Evolutionary conservation across 2,113 vertebrate genomes (phyloP), one percentile per base, ranked within the genome.

Genomic region (Sakesphorus luctuosus): DNA sequence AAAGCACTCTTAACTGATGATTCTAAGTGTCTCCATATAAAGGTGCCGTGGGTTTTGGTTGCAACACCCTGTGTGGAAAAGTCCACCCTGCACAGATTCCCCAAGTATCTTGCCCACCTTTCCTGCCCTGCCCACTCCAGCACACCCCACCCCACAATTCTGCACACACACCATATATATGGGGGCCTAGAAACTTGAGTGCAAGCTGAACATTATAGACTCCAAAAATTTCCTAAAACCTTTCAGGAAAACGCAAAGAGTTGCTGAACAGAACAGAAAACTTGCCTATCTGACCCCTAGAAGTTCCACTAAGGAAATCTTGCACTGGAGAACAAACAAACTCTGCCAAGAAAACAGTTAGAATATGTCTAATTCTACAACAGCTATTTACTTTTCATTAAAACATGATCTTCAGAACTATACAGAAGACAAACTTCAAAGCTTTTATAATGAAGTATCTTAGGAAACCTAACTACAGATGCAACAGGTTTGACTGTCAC

Each of bases 91-190:
- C 44, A 55, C 19, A 49, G 24, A 33, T n/a, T 59, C 33, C 56
- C 23, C 36, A 76, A 21, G 12, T 25, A 56, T 47, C 44, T 79
- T 21, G 7, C 9, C 43, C 61, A 35, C 26, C 6, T 29, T 26
- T 36, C 29, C 13, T 36, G 50, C 50, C 63, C 44, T 59, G n/a
- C 43, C 59, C 46, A 33, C 23, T 58, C 80, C 55, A 81, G 73
- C 29, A 29, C 1, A 63, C 4, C 13, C 17, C 24, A 9, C 44
- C 44, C 6, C 1, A 1, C 16, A 72, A 2, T 40, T 50, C 31
- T 33, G 16, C 12, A 44, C 16, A 44, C 16, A 18, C 29, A 36
- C 4, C 58, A 36, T 2, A 43, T 8, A 63, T 28, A 73, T 1
- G 1, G 11, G 21, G 35, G 40, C 62, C 31, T 43, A 92, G 53